A percentile compares a stretch with the other conserved stretches of the same genome.
Conservation (phyloP, 1,140 invertebrate genomes). For the Lutraria rhynchaena region DNA sequence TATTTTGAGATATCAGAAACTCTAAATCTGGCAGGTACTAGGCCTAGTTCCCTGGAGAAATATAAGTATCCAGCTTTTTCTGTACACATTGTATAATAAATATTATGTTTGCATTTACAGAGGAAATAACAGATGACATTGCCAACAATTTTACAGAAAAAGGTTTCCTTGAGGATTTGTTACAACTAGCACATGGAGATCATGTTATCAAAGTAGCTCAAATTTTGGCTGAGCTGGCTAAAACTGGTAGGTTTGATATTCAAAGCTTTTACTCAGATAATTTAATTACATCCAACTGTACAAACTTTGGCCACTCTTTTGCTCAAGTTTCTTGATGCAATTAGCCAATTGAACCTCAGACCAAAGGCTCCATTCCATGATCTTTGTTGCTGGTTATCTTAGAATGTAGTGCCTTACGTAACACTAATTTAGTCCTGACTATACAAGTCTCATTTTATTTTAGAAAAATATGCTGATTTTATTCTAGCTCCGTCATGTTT, state of each 20-base stretch:
- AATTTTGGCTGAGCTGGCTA: conserved; percentile 80
- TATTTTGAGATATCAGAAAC: too few relatives aligned
- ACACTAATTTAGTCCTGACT: too few relatives aligned
- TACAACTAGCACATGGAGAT: conserved; percentile 56
- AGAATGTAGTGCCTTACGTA: too few relatives aligned
- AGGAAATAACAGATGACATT: conserved; percentile 62
- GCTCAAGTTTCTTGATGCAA: neutral
- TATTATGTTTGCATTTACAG: conserved; percentile 41
- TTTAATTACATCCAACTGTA: neutral
- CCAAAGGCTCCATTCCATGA: neutral
- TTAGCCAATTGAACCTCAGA: neutral
- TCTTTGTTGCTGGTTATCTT: neutral
- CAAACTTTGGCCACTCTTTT: neutral
- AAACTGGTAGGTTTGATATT: conserved; percentile 74
- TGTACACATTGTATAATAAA: too few relatives aligned
- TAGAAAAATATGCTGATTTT: too few relatives aligned
- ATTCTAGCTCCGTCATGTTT: too few relatives aligned
- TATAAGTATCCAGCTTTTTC: too few relatives aligned
- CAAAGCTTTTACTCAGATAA: neutral
- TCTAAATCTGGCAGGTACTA: too few relatives aligned
- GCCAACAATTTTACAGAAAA: conserved; percentile 60
- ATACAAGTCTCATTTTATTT: too few relatives aligned
- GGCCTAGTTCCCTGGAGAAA: too few relatives aligned
- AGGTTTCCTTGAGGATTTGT: conserved; percentile 65
- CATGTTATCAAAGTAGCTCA: conserved; percentile 71